phyloP scores from a whole-genome alignment of 2,888 invertebrate genomes.

The Octonoba sinensis region DNA sequence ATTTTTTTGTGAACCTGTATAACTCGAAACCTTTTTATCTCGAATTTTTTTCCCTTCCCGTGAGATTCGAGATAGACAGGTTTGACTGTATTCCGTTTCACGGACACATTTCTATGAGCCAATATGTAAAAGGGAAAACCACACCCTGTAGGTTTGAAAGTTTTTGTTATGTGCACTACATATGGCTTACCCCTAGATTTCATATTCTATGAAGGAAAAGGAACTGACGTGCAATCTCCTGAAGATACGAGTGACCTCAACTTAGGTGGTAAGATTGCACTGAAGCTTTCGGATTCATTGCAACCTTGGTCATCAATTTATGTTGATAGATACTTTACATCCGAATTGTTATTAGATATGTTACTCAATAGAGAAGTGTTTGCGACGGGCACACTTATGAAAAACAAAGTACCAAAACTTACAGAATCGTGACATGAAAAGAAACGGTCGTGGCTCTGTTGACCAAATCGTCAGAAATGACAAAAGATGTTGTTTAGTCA shows the following conservation, averaged over 20 bases:
- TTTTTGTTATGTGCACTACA: constrained; percentile 3
- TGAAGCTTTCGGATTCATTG: constrained; percentile 6
- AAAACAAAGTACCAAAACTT: constrained; percentile 7
- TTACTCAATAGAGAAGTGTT: neutral
- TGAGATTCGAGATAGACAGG: too few relatives aligned
- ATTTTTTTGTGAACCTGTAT: too few relatives aligned
- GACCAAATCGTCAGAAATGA: neutral
- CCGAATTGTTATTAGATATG: neutral
- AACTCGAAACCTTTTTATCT: too few relatives aligned
- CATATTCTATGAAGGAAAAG: constrained; percentile 11
- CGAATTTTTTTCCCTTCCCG: too few relatives aligned
- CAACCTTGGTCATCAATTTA: constrained; percentile 1
- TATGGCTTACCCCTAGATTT: constrained; percentile 12
- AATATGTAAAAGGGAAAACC: constrained; percentile 20
- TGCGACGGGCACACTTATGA: constrained; percentile 14
- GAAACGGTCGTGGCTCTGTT: neutral
- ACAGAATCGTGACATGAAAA: neutral
- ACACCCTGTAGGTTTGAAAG: constrained; percentile 19
- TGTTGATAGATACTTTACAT: constrained; percentile 3
- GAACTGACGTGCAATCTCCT: neutral
- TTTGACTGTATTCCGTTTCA: constrained; percentile 7
- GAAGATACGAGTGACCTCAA: constrained; percentile 1
- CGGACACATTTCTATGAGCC: neutral
- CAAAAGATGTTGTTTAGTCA: neutral
- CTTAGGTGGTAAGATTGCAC: constrained; percentile 1